Percentiles rank a stretch among this genome's conserved stretches.
phyloP scores from a whole-genome alignment of 2,797 vertebrate species.

The Crenuchus spilurus region DNA sequence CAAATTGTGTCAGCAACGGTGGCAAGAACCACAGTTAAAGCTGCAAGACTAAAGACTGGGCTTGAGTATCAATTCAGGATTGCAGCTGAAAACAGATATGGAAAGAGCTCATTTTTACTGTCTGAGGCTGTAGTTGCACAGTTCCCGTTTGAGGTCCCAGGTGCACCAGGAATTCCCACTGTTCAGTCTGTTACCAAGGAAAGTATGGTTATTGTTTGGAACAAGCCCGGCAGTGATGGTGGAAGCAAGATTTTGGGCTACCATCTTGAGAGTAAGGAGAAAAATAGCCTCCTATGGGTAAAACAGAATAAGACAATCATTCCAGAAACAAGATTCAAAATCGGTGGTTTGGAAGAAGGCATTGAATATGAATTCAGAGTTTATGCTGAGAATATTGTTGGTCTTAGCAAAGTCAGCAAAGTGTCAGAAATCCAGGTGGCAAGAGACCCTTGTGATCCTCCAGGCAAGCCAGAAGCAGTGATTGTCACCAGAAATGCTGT shows the following conservation, averaged over 20 bases:
- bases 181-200: constrained; percentile 78
- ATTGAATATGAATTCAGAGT: constrained; percentile 87
- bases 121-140: constrained; percentile 86
- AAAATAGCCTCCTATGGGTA: constrained; percentile 85
- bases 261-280: constrained; percentile 85
- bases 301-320: constrained; percentile 85
- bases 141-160: constrained; percentile 92
- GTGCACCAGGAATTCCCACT: constrained; percentile 88
- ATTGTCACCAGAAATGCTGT: constrained; percentile 93
- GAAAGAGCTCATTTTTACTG: constrained; percentile 90
- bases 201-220: constrained; percentile 84
- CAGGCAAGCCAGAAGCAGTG: constrained; percentile 88
- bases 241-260: constrained; percentile 84
- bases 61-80: constrained; percentile 97
- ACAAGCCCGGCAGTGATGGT: constrained; percentile 84
- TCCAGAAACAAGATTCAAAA: constrained; percentile 83
- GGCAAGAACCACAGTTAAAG: constrained; percentile 96
- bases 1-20: constrained; percentile 96
- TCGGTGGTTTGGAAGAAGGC: constrained; percentile 83
- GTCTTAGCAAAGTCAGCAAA: constrained; percentile 85
- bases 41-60: constrained; percentile 91
- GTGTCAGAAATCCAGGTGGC: constrained; percentile 70
- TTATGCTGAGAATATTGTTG: constrained; percentile 86
- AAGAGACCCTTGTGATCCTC: constrained; percentile 94
- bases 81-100: constrained; percentile 96